Conservation (phyloP, 2,888 invertebrate species). For the Synanthedon formicaeformis region DNA sequence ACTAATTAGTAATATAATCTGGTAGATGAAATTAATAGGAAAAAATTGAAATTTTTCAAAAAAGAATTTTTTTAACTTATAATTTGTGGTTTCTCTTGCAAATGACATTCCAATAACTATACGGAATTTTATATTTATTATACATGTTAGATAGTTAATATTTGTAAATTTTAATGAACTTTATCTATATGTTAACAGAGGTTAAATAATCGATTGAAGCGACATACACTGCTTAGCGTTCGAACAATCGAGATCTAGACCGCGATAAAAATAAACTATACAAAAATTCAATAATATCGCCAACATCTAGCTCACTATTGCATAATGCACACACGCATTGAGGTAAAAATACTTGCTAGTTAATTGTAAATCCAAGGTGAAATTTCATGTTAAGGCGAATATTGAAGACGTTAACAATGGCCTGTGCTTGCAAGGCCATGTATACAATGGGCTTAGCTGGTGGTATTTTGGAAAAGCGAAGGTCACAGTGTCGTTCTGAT, state of each 20-base stretch:
- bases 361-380: conserved; percentile 50
- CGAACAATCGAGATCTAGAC: background rate
- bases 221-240: background rate
- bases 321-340: background rate
- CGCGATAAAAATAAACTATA: conserved; percentile 7
- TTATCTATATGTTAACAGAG: too few relatives aligned
- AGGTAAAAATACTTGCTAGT: conserved; percentile 16
- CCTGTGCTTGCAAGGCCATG: conserved; percentile 25
- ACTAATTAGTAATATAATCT: too few relatives aligned
- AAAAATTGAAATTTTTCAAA: too few relatives aligned
- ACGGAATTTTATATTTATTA: too few relatives aligned
- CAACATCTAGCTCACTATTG: conserved; percentile 1
- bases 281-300: conserved; percentile 5
- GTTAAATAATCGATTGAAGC: too few relatives aligned
- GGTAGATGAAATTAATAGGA: too few relatives aligned
- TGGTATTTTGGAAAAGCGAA: conserved; percentile 61
- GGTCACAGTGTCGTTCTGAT: conserved; percentile 44
- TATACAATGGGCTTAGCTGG: conserved; percentile 40
- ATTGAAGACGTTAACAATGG: conserved; percentile 36
- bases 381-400: conserved; percentile 48
- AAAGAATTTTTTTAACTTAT: too few relatives aligned
- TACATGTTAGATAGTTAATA: too few relatives aligned
- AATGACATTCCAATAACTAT: too few relatives aligned
- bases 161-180: too few relatives aligned
- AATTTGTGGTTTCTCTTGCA: too few relatives aligned